phyloP scores from a whole-genome alignment of 1,140 invertebrate genomes.

The Aphaenogaster floridana region DNA sequence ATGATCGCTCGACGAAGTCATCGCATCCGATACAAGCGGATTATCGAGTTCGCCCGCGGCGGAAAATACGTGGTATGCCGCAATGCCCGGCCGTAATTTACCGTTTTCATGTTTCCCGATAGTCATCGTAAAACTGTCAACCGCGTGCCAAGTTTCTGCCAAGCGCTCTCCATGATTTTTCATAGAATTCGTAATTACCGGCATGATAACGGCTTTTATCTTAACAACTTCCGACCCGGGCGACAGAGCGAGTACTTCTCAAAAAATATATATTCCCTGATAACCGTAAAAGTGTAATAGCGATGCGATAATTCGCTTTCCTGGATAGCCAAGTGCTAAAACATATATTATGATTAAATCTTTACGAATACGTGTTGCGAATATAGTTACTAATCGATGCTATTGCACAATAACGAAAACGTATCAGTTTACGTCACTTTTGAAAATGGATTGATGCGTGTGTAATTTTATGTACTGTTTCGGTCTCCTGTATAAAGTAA shows the following conservation, averaged over 20 bases:
- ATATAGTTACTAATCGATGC: slow-evolving; percentile 3
- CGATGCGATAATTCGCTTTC: slow-evolving; percentile 22
- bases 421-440: not conserved
- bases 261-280: slow-evolving; percentile 27
- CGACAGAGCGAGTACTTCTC: not conserved
- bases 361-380: not conserved
- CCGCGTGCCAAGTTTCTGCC: slow-evolving; percentile 32
- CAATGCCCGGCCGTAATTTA: slow-evolving; percentile 52
- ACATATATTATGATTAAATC: not conserved
- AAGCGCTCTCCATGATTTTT: slow-evolving; percentile 11
- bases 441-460: not conserved
- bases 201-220: slow-evolving; percentile 52
- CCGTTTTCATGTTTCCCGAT: slow-evolving; percentile 52
- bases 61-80: slow-evolving; percentile 5
- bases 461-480: not conserved
- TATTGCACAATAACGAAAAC: not conserved
- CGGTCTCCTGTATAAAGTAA: not conserved
- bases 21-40: slow-evolving; percentile 37
- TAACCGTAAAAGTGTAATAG: slow-evolving; percentile 35
- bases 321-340: not conserved
- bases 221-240: slow-evolving; percentile 35
- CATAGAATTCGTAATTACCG: slow-evolving; percentile 39
- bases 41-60: slow-evolving; percentile 31
- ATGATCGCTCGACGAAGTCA: slow-evolving; percentile 34
- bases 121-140: slow-evolving; percentile 63